Evolutionary conservation across 2,797 vertebrate species (phyloP).

Genomic region (Amniataba percoides): DNA sequence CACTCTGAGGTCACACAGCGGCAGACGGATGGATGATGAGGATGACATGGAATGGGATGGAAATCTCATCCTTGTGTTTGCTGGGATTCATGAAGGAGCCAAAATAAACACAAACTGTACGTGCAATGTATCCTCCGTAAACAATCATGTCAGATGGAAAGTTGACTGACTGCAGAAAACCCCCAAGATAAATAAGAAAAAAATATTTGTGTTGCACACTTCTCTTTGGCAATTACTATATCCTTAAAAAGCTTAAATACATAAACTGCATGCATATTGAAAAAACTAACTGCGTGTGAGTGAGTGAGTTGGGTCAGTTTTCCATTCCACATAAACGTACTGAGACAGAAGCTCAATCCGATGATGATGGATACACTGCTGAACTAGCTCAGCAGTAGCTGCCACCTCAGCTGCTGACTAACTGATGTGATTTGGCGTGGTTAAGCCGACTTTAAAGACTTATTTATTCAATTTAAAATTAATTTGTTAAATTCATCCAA

Average conservation of each 20-base stretch:
- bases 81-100: conserved; percentile 12
- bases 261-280: neutral
- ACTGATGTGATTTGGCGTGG: neutral
- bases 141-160: conserved; percentile 9
- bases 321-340: neutral
- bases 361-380: neutral
- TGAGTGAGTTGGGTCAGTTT: neutral
- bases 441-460: neutral
- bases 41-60: conserved; percentile 25
- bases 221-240: conserved; percentile 2
- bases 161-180: neutral
- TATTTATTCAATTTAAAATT: neutral
- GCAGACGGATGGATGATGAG: conserved; percentile 8
- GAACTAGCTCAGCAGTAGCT: neutral
- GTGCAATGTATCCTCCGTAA: conserved; percentile 6
- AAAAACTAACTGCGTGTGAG: too few species aligned
- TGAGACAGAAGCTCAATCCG: neutral
- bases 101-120: conserved; percentile 6
- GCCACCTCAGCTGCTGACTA: neutral
- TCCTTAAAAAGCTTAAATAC: neutral
- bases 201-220: neutral
- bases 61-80: neutral
- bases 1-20: conserved; percentile 30
- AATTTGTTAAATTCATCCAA: neutral
- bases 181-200: conserved; percentile 2